A percentile compares a stretch with the other conserved stretches of the same genome.
Conservation (phyloP, 2,888 invertebrate genomes). For the Anorthoa munda region DNA sequence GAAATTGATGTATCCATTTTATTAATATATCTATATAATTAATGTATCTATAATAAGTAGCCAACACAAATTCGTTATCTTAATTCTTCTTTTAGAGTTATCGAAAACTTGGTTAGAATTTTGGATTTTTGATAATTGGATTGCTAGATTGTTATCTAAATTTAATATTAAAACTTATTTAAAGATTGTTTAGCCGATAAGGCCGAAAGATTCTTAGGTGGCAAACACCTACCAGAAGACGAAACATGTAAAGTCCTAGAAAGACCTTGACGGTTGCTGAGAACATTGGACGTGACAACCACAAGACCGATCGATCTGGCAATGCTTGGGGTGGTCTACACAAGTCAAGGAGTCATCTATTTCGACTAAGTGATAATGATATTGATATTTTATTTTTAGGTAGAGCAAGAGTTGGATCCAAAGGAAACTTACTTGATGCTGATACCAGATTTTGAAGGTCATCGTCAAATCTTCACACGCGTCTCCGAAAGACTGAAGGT, state of each 20-base stretch:
- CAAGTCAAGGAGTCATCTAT: too few relatives aligned
- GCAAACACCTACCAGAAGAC: not conserved
- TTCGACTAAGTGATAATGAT: not conserved
- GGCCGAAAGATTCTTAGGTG: too few relatives aligned
- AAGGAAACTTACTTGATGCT: conserved; percentile 71
- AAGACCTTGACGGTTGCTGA: not conserved
- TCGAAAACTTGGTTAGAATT: not conserved
- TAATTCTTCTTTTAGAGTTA: not conserved
- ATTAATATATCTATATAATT: too few relatives aligned
- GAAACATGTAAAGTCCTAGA: too few relatives aligned
- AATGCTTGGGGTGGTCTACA: not conserved
- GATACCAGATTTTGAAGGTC: conserved; percentile 80
- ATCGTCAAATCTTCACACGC: conserved; percentile 70
- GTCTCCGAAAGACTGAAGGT: conserved; percentile 72
- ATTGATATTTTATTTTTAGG: conserved; percentile 57
- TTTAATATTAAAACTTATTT: not conserved
- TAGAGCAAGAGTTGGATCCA: conserved; percentile 68
- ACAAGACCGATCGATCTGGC: not conserved
- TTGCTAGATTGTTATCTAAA: too few relatives aligned
- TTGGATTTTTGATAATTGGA: not conserved
- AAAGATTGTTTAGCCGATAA: not conserved
- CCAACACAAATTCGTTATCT: too few relatives aligned
- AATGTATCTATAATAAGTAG: too few relatives aligned
- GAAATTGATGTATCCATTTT: too few relatives aligned
- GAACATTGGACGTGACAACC: not conserved